Conservation (phyloP, 2,888 invertebrate species). For the Ophion slaviceki region DNA sequence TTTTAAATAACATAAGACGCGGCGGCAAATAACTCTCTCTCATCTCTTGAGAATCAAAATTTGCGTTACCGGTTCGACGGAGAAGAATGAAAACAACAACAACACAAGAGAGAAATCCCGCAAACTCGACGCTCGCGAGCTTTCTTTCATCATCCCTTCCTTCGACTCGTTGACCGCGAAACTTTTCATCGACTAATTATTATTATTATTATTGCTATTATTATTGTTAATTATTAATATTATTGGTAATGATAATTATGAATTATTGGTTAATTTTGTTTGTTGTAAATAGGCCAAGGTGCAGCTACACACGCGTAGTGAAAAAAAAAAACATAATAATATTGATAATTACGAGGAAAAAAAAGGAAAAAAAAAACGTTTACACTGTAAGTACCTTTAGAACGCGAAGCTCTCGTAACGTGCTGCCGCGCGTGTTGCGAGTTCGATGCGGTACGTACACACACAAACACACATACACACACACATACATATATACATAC, state of each 20-base stretch:
- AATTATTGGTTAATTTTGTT: slow-evolving; percentile 62
- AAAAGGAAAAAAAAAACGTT: slow-evolving; percentile 50
- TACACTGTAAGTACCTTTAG: slow-evolving; percentile 70
- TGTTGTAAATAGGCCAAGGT: slow-evolving; percentile 67
- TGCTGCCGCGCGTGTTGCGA: slow-evolving; percentile 48
- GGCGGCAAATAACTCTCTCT: not conserved
- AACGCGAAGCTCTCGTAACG: slow-evolving; percentile 57
- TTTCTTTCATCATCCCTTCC: slow-evolving; percentile 49
- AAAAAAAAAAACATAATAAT: slow-evolving; percentile 50
- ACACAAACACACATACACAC: not conserved
- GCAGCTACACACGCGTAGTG: slow-evolving; percentile 66
- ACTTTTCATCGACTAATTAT: slow-evolving; percentile 42
- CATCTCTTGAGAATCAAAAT: not conserved
- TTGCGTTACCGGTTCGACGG: not conserved
- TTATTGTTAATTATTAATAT: slow-evolving; percentile 44
- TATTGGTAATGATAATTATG: slow-evolving; percentile 41
- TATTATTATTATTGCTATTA: slow-evolving; percentile 56
- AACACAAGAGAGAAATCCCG: not conserved
- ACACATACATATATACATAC: not conserved
- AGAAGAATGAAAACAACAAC: not conserved
- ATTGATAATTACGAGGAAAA: slow-evolving; percentile 37
- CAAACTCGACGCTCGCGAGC: slow-evolving; percentile 21
- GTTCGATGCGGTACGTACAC: slow-evolving; percentile 38
- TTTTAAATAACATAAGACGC: too few species aligned
- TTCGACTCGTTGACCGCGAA: slow-evolving; percentile 51